Conservation (phyloP, 1,140 invertebrate species). For the Lasioglossum albipes region DNA sequence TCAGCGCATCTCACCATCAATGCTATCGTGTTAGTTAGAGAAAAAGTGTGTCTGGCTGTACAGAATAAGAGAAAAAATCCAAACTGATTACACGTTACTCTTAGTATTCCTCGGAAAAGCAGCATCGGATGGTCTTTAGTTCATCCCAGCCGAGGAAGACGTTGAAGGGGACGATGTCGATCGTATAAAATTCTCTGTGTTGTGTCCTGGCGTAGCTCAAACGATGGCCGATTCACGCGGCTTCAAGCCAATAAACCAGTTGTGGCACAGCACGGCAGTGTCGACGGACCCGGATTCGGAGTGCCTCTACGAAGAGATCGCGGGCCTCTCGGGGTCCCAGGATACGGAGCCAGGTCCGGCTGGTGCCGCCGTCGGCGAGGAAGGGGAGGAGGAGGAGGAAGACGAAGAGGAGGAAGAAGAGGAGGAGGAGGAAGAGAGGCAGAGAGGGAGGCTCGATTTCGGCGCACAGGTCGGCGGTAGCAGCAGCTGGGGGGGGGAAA, state of each 20-base stretch:
- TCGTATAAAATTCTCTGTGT: constrained; percentile 43
- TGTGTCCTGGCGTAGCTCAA: constrained; percentile 64
- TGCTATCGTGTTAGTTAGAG: not conserved
- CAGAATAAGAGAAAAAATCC: not conserved
- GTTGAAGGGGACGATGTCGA: constrained; percentile 19
- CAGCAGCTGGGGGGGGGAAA: constrained; percentile 54
- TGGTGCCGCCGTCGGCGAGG: constrained; percentile 49
- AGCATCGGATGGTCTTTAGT: constrained; percentile 31
- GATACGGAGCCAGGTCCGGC: constrained; percentile 60
- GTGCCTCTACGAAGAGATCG: constrained; percentile 79
- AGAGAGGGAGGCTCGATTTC: constrained; percentile 50
- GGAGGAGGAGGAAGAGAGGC: constrained; percentile 21
- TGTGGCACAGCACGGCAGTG: constrained; percentile 72
- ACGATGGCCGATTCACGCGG: constrained; percentile 79
- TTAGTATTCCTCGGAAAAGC: constrained; percentile 34
- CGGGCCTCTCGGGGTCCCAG: constrained; percentile 72
- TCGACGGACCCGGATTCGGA: constrained; percentile 77
- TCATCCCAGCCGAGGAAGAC: constrained; percentile 38
- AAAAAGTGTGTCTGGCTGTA: not conserved
- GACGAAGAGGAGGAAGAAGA: constrained; percentile 50
- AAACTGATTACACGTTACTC: constrained; percentile 26
- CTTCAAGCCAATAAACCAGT: constrained; percentile 79
- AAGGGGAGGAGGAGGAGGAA: constrained; percentile 45
- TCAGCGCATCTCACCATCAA: not conserved
- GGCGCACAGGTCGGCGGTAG: constrained; percentile 59